Evolutionary conservation across 1,140 invertebrate species (phyloP), one percentile per base, ranked within the genome.

Genomic region (Heterodera carotae): DNA sequence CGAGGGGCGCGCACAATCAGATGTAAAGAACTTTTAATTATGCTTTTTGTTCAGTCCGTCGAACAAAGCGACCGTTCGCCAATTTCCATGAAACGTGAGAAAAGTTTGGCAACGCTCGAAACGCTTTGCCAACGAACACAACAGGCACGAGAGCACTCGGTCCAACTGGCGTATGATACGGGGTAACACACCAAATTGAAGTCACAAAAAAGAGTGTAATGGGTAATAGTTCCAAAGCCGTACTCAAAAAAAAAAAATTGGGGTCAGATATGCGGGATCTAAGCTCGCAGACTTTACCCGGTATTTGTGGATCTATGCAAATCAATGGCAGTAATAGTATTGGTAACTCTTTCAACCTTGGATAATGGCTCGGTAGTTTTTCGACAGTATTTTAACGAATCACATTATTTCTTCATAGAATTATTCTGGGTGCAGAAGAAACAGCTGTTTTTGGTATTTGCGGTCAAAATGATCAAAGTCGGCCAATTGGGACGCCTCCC

Each of bases 81-180:
- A n/a, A 33, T 43, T 15, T 67, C 83, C 36, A 80, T 86, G 72
- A 87, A 88, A 73, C 77, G 85, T 33, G 86, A 86, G 67, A 81
- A 82, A 29, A 84, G 81, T 22, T 56, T 86, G 31, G 85, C 85
- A 15, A 86, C 77, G 29, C 78, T 86, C 36, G 85, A 86, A 69
- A 81, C 80, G 8, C 68, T 86, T 60, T 80, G 77, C 27, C 80
- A 82, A 64, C 68, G 76, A 12, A 86, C 85, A 7, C 75, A 88
- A 53, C 76, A 86, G 71, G 85, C 84, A 4, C 36, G 85, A 27
- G 84, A 85, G 29, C 62, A 67, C 27, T 33, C 72, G n/a, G 68
- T 53, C 12, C 48, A 67, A 53, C 53, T 33, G 29, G 34, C 67
- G 18, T 27, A 71, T 36, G 66, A 81, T 34, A 80, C 48, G n/a